Conservation (phyloP, 2,888 invertebrate species). For the Drosophila rellima region DNA sequence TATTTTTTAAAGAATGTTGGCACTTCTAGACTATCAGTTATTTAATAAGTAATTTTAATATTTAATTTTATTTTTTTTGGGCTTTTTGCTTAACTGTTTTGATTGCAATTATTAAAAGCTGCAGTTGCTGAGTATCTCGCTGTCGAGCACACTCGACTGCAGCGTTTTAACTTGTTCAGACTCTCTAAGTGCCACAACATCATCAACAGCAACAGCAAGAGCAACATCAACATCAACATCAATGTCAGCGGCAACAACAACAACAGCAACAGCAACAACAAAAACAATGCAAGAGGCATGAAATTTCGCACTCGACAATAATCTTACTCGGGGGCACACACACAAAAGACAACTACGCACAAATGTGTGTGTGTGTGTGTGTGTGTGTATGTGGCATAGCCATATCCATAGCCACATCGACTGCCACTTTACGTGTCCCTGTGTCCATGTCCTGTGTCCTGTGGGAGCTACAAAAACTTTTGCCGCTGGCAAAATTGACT, state of each 20-base stretch:
- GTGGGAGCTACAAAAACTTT: constrained; percentile 75
- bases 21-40: no score
- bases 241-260: constrained; percentile 36
- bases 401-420: constrained; percentile 35
- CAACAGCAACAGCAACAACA: constrained; percentile 22
- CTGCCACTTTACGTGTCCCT: constrained; percentile 12
- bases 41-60: no score
- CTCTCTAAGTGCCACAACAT: constrained; percentile 71
- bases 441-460: constrained; percentile 50
- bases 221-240: constrained; percentile 24
- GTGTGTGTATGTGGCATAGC: constrained; percentile 33
- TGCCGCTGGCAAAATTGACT: constrained; percentile 61
- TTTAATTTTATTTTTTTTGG: no score
- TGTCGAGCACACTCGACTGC: constrained; percentile 32
- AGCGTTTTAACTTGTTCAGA: constrained; percentile 7
- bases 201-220: constrained; percentile 47
- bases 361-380: constrained; percentile 11
- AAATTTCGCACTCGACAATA: constrained; percentile 78
- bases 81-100: background rate
- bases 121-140: background rate
- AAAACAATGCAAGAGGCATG: constrained; percentile 68
- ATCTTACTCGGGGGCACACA: constrained; percentile 55
- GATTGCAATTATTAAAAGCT: background rate
- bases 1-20: no score
- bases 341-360: constrained; percentile 50